Conservation (phyloP, 2,113 vertebrate genomes). For the Pseudorasbora parva region DNA sequence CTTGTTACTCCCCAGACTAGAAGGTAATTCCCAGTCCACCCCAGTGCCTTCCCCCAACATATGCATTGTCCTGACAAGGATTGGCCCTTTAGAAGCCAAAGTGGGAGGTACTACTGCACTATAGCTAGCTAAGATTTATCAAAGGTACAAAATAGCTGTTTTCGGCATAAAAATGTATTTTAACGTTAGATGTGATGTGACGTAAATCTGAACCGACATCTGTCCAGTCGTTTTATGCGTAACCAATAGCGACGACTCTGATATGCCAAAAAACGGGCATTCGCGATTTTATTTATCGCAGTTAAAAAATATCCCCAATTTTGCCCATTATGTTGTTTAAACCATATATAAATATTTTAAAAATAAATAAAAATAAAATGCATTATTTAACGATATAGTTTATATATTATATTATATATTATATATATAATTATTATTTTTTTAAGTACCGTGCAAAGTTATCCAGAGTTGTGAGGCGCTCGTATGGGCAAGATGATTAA, state of each 20-base stretch:
- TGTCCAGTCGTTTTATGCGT: background rate
- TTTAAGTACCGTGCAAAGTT: background rate
- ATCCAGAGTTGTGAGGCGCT: too few relatives aligned
- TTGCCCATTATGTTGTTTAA: background rate
- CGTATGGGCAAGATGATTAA: too few relatives aligned
- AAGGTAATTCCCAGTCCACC: conserved; percentile 16
- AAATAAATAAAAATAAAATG: too few relatives aligned
- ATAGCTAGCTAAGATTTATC: conserved; percentile 1
- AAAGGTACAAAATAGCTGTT: background rate
- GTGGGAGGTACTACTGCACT: conserved; percentile 35
- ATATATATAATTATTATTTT: too few relatives aligned
- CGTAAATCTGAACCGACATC: background rate
- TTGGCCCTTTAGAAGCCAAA: conserved; percentile 19
- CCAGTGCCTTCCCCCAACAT: conserved; percentile 17
- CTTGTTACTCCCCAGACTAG: conserved; percentile 1
- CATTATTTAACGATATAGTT: too few relatives aligned
- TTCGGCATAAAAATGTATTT: background rate
- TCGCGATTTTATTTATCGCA: background rate
- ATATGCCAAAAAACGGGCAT: background rate
- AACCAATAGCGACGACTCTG: background rate
- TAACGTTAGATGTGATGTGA: background rate
- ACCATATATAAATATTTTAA: background rate
- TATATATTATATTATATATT: too few relatives aligned
- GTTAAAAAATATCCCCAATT: background rate
- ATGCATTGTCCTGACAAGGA: conserved; percentile 15